A percentile compares a stretch with the other conserved stretches of the same genome.
Conservation (phyloP, 2,888 invertebrate genomes). For the Drosophila dives region DNA sequence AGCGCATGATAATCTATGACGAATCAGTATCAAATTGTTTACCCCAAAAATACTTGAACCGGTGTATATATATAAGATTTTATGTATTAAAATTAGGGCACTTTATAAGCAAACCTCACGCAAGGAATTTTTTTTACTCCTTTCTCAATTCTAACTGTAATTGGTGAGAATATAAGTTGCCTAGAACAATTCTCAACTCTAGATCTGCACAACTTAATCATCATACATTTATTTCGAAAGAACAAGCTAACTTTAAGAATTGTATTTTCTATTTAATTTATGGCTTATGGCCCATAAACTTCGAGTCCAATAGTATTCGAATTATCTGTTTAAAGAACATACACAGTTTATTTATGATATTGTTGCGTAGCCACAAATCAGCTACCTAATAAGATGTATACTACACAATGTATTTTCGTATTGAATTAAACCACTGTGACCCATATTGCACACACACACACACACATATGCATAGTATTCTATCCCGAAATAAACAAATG, state of each 20-base stretch:
- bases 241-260: neutral
- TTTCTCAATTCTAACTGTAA: neutral
- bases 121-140: neutral
- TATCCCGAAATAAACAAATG: conserved; percentile 53
- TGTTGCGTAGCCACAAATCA: conserved; percentile 8
- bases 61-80: neutral
- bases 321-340: neutral
- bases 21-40: no score
- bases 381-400: conserved; percentile 19
- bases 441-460: conserved; percentile 30
- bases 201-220: neutral
- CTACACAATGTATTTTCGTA: conserved; percentile 32
- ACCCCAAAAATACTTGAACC: no score
- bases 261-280: neutral
- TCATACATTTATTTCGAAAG: neutral
- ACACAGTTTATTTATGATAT: neutral
- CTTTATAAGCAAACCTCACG: neutral
- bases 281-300: neutral
- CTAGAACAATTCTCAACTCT: neutral
- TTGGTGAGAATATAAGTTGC: neutral
- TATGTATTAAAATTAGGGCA: neutral
- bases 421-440: conserved; percentile 48
- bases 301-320: neutral
- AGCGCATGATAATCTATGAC: no score
- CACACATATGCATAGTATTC: neutral